Base-by-base conservation (phyloP, 2,888 invertebrate species). In the Sphecodes monilicornis region DNA sequence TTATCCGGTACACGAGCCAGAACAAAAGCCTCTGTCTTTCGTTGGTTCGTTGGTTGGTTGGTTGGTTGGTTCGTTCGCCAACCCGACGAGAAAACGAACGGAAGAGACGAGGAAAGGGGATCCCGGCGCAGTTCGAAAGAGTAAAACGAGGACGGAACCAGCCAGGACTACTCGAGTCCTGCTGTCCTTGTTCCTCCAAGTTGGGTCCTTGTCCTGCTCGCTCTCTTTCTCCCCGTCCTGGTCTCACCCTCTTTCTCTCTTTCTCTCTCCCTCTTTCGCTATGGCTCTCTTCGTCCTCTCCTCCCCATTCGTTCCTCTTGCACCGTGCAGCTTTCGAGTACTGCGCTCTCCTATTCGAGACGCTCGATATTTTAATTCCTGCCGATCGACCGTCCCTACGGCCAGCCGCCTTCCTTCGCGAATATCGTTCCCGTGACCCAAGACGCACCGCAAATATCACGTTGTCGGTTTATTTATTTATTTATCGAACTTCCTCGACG, bases 341-440 rank as follows among this genome's bases (percentile, higher is more conserved):
- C 76, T 72, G 64, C 74, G 64, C 68, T 78, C 76, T 73, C 46
- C 82, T 57, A 57, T 76, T 85, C 85, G 76, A 83, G 76, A 84
- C 83, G 84, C 84, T 89, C 89, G 87, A 87, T 89, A 89, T 89
- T 89, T 89, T 89, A 89, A 89, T 89, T 87, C 87, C 86, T 86
- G 80, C 85, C 85, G 89, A 88, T 88, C 88, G 85, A 84, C 77
- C 86, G 70, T 43, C 74, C 70, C 36, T 84, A 80, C 75, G 46
- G 43, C 16, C 70, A 32, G 71, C 76, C 39, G 72, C 36, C n/a
- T 18, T 57, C 60, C 32, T 50, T 68, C 76, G 22, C 57, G 76
- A 54, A 69, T 54, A 68, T 76, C 54, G 50, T 41, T 69, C 68
- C 72, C 77, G 50, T 78, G 60, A 60, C 41, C 66, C 29, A 71